Base-by-base conservation (phyloP, 2,888 invertebrate genomes). In the Pegoplata infirma region DNA sequence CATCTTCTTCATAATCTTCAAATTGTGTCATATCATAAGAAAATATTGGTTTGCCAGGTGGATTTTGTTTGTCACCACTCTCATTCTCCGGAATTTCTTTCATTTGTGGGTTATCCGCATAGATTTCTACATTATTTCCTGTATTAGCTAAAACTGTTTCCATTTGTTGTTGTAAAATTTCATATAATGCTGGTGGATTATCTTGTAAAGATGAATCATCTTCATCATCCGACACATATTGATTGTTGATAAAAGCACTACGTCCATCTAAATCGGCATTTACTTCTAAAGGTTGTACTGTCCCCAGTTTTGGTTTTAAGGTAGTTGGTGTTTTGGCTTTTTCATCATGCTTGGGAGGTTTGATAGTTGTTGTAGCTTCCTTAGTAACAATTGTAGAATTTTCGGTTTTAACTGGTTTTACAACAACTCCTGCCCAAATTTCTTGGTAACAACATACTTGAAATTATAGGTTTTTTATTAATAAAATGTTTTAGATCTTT, bases 161-260 rank as follows among this genome's bases (percentile, higher is more conserved):
- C 84, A 86, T 85, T 79, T 86, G 86, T 61, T 86, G 83, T 53
- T 86, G 86, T 0, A 87, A 73, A 17, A 85, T 80, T 68, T 86
- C 84, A 40, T 84, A 84, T 25, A 86, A 82, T 8, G 86, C 83
- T 0, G 72, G 66, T n/a, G 64, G 76, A 12, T 76, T 83, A 12
- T 84, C 81, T 0, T 28, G 40, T 0, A 64, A 10, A 5, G 51
- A 4, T 0, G 82, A 77, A 3, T 83, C 84, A 44, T 81, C 82
- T 44, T 83, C 85, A 28, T 82, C 80, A 36, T n/a, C n/a, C n/a
- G n/a, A n/a, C n/a, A 87, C 82, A 81, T 81, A 86, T 58, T 85
- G 83, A 78, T 88, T 88, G 63, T 88, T 87, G 10, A 85, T 81
- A 73, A 83, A 88, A 2, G 86, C 85, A 53, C 84, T 84, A 16